Evolutionary conservation across 2,888 invertebrate species (phyloP).

Genomic region (Stenodera caucasica): DNA sequence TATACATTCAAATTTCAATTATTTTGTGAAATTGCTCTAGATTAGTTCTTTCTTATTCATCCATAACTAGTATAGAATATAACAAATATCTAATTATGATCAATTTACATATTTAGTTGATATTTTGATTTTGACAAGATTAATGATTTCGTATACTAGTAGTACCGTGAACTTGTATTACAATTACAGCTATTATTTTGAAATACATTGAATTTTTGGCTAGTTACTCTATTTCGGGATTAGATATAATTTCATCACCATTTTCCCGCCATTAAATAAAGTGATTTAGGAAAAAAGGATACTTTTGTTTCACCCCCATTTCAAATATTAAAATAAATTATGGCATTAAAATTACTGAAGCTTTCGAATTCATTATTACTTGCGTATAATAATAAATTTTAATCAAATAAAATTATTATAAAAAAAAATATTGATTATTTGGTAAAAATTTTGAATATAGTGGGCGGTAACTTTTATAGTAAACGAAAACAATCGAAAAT

Average conservation of each 20-base stretch:
- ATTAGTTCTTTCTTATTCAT: too few species aligned
- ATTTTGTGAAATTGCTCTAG: too few species aligned
- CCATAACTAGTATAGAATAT: too few species aligned
- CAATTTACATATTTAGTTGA: too few species aligned
- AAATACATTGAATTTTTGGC: slow-evolving; percentile 34
- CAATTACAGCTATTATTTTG: slow-evolving; percentile 17
- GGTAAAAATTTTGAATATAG: not conserved
- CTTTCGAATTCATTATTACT: too few species aligned
- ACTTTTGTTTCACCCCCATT: too few species aligned
- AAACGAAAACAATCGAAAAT: slow-evolving; percentile 47
- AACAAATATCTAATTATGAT: too few species aligned
- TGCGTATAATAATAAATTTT: too few species aligned
- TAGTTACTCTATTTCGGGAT: slow-evolving; percentile 26
- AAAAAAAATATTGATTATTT: not conserved
- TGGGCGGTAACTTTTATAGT: slow-evolving; percentile 1
- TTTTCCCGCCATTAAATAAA: slow-evolving; percentile 16
- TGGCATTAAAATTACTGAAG: too few species aligned
- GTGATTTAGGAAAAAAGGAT: too few species aligned
- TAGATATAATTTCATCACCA: slow-evolving; percentile 29
- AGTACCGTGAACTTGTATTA: slow-evolving; percentile 19
- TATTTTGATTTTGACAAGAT: slow-evolving; percentile 2
- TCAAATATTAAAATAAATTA: too few species aligned
- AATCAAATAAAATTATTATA: not conserved
- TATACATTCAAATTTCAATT: not conserved
- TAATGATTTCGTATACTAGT: not conserved